Evolutionary conservation across 2,113 vertebrate species (phyloP).

Genomic region (Nerophis lumbriciformis): DNA sequence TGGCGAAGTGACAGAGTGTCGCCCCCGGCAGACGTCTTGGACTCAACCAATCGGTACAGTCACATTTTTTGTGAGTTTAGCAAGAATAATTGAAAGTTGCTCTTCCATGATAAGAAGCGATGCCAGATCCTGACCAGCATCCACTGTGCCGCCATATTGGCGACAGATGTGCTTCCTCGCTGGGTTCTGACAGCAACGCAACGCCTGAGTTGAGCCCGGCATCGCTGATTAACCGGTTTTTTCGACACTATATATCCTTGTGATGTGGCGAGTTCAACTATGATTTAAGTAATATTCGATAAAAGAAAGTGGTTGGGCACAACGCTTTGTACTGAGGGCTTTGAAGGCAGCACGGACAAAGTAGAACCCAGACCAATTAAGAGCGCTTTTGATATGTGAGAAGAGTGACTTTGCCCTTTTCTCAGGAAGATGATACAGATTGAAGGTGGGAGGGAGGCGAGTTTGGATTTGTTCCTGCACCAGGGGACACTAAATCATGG

Average conservation of each 20-base stretch:
- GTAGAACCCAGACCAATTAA: slow-evolving; percentile 46
- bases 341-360: slow-evolving; percentile 10
- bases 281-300: not conserved
- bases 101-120: not conserved
- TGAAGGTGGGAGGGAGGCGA: slow-evolving; percentile 53
- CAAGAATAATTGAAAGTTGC: slow-evolving; percentile 3
- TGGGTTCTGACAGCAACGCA: slow-evolving; percentile 20
- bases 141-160: slow-evolving; percentile 23
- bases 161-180: slow-evolving; percentile 39
- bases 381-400: slow-evolving; percentile 44
- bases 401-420: slow-evolving; percentile 53
- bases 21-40: slow-evolving; percentile 17
- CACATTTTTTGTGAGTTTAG: not conserved
- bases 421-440: slow-evolving; percentile 54
- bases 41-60: slow-evolving; percentile 13
- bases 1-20: not conserved
- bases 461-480: slow-evolving; percentile 49
- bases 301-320: not conserved
- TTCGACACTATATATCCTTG: slow-evolving; percentile 1
- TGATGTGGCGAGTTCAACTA: slow-evolving; percentile 4
- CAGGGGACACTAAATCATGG: slow-evolving; percentile 59
- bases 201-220: slow-evolving; percentile 20
- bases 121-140: slow-evolving; percentile 14
- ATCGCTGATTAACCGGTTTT: slow-evolving; percentile 15
- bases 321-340: not conserved